phyloP scores from a whole-genome alignment of 2,797 vertebrate genomes.

The Ctenochaetus hawaiiensis region DNA sequence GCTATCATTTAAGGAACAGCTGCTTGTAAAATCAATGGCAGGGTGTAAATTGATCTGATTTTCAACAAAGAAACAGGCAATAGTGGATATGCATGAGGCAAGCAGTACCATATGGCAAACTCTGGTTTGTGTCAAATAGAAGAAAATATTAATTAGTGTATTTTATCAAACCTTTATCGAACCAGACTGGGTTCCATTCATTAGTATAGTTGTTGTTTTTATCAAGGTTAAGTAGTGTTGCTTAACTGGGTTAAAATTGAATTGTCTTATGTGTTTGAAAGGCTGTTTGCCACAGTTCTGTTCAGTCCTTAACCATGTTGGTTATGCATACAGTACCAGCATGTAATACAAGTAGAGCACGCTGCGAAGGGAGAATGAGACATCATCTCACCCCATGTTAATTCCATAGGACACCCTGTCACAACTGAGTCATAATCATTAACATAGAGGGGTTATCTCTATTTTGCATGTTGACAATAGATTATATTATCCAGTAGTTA shows the following conservation, averaged over 20 bases:
- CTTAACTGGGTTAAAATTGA: not conserved
- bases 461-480: slow-evolving; percentile 30
- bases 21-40: slow-evolving; percentile 29
- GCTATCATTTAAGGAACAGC: slow-evolving; percentile 33
- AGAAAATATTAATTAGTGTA: slow-evolving; percentile 16
- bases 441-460: slow-evolving; percentile 3
- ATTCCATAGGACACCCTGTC: slow-evolving; percentile 47
- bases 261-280: slow-evolving; percentile 18
- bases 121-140: slow-evolving; percentile 6
- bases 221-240: slow-evolving; percentile 4
- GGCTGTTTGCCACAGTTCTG: slow-evolving; percentile 10
- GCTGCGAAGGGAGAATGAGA: slow-evolving; percentile 43
- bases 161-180: slow-evolving; percentile 3
- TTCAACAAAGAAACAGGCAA: slow-evolving; percentile 18
- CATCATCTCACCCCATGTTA: slow-evolving; percentile 29
- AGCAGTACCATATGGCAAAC: slow-evolving; percentile 46
- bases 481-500: slow-evolving; percentile 21
- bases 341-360: slow-evolving; percentile 45
- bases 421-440: slow-evolving; percentile 31
- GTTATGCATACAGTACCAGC: slow-evolving; percentile 38
- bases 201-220: not conserved
- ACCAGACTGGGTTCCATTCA: slow-evolving; percentile 9
- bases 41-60: slow-evolving; percentile 61
- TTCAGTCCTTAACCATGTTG: slow-evolving; percentile 20
- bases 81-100: slow-evolving; percentile 43